Conservation (phyloP, 1,140 invertebrate species). For the Drosophila teissieri region DNA sequence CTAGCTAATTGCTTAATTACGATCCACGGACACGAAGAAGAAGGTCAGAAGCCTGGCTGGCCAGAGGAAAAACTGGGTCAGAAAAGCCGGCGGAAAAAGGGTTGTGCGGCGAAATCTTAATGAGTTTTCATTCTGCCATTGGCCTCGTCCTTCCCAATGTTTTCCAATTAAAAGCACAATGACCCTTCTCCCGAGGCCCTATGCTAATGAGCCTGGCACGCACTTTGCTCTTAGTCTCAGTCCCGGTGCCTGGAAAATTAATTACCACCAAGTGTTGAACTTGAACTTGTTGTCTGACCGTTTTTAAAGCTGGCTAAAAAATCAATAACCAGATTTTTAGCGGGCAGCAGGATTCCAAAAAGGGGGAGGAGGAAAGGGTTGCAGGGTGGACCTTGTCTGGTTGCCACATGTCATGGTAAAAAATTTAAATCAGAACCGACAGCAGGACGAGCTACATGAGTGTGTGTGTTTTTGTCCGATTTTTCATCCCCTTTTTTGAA, state of each 20-base stretch:
- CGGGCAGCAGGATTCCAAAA: not conserved
- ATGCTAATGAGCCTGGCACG: conserved; percentile 65
- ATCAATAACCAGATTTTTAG: conserved; percentile 26
- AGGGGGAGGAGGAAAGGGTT: not conserved
- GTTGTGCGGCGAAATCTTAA: conserved; percentile 65
- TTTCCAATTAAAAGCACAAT: conserved; percentile 81
- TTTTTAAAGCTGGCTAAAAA: conserved; percentile 46
- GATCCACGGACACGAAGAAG: conserved; percentile 33
- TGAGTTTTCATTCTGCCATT: conserved; percentile 62
- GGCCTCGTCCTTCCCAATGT: conserved; percentile 22
- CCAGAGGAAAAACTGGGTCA: conserved; percentile 61
- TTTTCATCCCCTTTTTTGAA: conserved; percentile 46
- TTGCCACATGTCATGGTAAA: conserved; percentile 73
- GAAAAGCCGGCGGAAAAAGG: conserved; percentile 48
- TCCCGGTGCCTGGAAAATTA: conserved; percentile 53
- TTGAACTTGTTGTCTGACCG: conserved; percentile 69
- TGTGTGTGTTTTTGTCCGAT: conserved; percentile 23
- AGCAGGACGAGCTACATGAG: conserved; percentile 37
- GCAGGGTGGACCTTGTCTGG: conserved; percentile 48
- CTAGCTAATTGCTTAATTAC: conserved; percentile 78
- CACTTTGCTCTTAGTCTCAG: conserved; percentile 25
- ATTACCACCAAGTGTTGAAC: conserved; percentile 78
- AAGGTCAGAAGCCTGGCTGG: conserved; percentile 30
- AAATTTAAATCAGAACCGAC: conserved; percentile 78
- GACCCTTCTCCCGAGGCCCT: conserved; percentile 51